Base-by-base conservation (phyloP, 2,888 invertebrate genomes). In the Leptinotarsa peninsularis region DNA sequence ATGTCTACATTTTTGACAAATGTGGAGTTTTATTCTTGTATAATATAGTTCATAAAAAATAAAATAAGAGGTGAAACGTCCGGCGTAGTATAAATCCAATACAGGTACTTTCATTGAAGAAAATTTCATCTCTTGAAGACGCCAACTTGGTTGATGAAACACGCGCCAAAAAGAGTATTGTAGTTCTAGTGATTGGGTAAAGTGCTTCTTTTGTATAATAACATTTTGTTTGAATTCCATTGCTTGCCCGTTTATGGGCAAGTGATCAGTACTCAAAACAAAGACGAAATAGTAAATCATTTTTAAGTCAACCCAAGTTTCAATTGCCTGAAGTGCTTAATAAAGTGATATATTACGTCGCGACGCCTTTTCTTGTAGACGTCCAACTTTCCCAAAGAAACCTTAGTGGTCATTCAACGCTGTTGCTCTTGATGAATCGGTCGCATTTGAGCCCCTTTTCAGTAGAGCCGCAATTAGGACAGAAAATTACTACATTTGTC, bases 391-490 rank as follows among this genome's bases (percentile, higher is more conserved):
- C 66, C 17, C 69, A 69, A 74, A 76, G 74, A 74, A 76, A 72
- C 70, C 74, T 76, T 76, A 76, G 74, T 76, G 73, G 73, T 76
- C 71, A 71, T 70, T 49, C 58, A 14, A 49, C 56, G 76, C 67
- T 71, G 74, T 76, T 76, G 70, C 74, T 71, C 74, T 69, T 76
- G 76, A 74, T 69, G 73, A 76, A 76, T 76, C 73, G 72, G 60
- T 50, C 18, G 18, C 18, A 43, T 23, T 49, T 14, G 18, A 27
- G 17, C 43, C 18, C 21, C 21, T 70, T 49, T 58, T 70, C 33
- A 49, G 5, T 4, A n/a, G 56, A 58, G 70, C 70, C 49, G 58
- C 70, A 33, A 70, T 70, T 70, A 70, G 56, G 49, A 13, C 23
- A 58, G 70, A 58, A 58, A 58, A 70, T 70, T 70, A 70, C 58